A percentile compares a stretch with the other conserved stretches of the same genome.
Conservation (phyloP, 1,140 invertebrate species). For the Octopus bimaculoides region DNA sequence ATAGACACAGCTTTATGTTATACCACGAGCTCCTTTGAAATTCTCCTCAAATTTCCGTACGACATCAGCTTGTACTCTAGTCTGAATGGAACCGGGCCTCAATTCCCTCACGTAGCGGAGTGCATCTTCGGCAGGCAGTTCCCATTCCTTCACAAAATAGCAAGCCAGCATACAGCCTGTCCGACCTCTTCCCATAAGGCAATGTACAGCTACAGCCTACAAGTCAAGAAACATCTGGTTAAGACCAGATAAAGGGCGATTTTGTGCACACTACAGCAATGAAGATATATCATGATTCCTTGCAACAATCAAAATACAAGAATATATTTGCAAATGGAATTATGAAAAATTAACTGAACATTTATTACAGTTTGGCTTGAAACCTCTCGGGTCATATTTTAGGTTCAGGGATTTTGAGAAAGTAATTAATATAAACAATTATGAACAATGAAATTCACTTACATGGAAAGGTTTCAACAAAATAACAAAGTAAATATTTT, state of each 20-base stretch:
- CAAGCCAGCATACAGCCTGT: background rate
- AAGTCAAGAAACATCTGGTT: slow-evolving; percentile 9
- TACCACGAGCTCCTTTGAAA: background rate
- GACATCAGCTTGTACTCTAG: background rate
- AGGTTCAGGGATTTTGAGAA: too few species aligned
- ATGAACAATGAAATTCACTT: too few species aligned
- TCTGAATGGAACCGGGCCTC: slow-evolving; percentile 58
- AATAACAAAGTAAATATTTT: too few species aligned
- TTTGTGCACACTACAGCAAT: background rate
- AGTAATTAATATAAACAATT: too few species aligned
- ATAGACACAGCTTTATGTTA: background rate
- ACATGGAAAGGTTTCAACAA: too few species aligned
- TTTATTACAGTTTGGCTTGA: too few species aligned
- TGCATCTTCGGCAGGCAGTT: slow-evolving; percentile 65
- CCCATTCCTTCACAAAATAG: slow-evolving; percentile 8
- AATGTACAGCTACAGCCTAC: slow-evolving; percentile 2
- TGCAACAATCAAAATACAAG: background rate
- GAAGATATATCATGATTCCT: background rate
- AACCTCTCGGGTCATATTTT: too few species aligned
- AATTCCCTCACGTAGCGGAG: slow-evolving; percentile 64
- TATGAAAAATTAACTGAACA: too few species aligned
- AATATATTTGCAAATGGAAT: too few species aligned
- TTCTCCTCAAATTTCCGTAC: slow-evolving; percentile 9
- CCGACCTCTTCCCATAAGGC: background rate
- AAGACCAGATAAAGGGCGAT: background rate